These are phyloP conservation scores for Mechanitis mazaeus DNA, from an alignment of 2,888 invertebrate genomes.

Conservation along the genomic window DNA sequence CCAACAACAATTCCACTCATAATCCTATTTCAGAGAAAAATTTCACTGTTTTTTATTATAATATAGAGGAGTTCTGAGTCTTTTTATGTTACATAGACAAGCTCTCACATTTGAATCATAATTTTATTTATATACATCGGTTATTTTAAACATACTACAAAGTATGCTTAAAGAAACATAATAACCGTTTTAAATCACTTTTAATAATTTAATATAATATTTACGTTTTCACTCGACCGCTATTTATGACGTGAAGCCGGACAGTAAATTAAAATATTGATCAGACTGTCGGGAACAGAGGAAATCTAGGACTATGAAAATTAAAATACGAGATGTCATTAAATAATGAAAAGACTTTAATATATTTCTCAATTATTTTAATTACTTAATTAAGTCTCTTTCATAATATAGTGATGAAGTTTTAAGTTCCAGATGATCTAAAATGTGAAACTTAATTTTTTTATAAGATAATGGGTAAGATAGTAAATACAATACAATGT, in stretches of 20 bases:
- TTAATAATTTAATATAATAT: background rate
- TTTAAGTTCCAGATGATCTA: too few relatives aligned
- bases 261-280: slow-evolving; percentile 1
- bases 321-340: background rate
- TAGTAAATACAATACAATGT: too few relatives aligned
- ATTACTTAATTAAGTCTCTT: too few relatives aligned
- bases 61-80: background rate
- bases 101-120: too few relatives aligned
- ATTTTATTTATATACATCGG: too few relatives aligned
- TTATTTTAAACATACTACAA: too few relatives aligned
- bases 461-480: too few relatives aligned
- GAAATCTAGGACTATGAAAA: background rate
- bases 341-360: too few relatives aligned
- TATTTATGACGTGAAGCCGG: background rate
- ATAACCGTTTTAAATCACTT: background rate
- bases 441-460: too few relatives aligned
- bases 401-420: too few relatives aligned
- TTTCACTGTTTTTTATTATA: background rate
- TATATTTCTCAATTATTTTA: too few relatives aligned
- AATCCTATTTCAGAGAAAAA: slow-evolving; percentile 1
- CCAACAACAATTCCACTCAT: background rate
- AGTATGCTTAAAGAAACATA: too few relatives aligned
- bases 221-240: background rate
- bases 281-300: background rate
- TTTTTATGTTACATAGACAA: slow-evolving; percentile 2